phyloP scores from a whole-genome alignment of 2,113 vertebrate species.

The Semnornis frantzii region DNA sequence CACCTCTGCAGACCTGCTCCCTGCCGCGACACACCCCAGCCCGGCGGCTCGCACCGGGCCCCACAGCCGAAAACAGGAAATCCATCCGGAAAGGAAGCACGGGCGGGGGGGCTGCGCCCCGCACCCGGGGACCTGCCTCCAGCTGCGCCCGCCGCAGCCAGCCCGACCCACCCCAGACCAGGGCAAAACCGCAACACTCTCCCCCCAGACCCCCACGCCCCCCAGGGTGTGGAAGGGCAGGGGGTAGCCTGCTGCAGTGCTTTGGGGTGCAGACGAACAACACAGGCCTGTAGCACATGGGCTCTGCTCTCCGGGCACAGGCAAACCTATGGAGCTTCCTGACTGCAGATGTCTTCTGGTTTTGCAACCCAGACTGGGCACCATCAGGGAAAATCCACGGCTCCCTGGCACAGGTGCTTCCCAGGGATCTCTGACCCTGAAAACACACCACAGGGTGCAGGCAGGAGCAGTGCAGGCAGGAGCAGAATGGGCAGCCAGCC shows the following conservation, averaged over 20 bases:
- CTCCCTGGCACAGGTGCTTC: background rate
- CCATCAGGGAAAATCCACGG: background rate
- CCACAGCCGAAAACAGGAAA: constrained; percentile 65
- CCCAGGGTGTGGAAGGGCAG: background rate
- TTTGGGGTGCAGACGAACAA: background rate
- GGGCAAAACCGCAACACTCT: rapidly evolving
- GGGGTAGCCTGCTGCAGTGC: background rate
- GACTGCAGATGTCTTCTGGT: background rate
- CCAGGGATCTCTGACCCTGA: background rate
- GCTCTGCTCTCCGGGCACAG: background rate
- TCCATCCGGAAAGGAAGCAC: constrained; percentile 68
- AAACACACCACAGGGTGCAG: rapidly evolving
- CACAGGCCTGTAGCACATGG: background rate
- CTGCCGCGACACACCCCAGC: background rate
- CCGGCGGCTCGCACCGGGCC: constrained; percentile 26
- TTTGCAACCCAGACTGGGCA: background rate
- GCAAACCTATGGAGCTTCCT: background rate
- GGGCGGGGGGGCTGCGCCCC: constrained; percentile 30
- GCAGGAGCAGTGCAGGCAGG: background rate
- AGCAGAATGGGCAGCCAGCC: background rate
- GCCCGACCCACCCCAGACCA: background rate
- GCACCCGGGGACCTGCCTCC: background rate
- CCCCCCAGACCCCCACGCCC: background rate
- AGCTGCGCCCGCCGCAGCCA: background rate
- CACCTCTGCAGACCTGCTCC: background rate